Conservation (phyloP, 2,888 invertebrate genomes). For the Coenonympha arcania region DNA sequence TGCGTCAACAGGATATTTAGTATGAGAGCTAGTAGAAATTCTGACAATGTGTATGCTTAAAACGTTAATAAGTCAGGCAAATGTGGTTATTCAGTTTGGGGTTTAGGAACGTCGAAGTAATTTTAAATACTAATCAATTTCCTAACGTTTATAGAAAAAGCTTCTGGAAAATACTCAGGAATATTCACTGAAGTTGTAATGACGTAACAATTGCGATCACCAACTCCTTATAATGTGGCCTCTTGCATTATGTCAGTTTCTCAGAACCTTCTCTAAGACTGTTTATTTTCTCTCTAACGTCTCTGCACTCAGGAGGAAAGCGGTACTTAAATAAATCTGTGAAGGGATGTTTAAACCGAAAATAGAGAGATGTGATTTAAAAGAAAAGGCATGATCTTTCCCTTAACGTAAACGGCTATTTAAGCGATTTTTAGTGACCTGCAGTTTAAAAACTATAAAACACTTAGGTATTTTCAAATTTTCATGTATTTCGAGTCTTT, state of each 20-base stretch:
- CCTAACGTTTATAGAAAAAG: background rate
- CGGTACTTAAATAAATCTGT: constrained; percentile 22
- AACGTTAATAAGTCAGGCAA: no score
- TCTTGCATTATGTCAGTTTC: constrained; percentile 8
- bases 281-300: constrained; percentile 31
- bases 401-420: background rate
- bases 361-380: constrained; percentile 1
- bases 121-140: background rate
- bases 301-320: constrained; percentile 18
- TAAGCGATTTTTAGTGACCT: no score
- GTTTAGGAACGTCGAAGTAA: no score
- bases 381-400: background rate
- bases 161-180: no score
- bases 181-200: background rate
- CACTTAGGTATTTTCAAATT: no score
- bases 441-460: no score
- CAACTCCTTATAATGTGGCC: background rate
- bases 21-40: background rate
- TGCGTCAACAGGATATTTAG: constrained; percentile 1
- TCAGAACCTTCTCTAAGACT: constrained; percentile 18
- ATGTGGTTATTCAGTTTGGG: no score
- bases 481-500: no score
- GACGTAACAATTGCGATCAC: background rate
- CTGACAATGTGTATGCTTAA: background rate
- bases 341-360: constrained; percentile 6